Evolutionary conservation across 2,113 vertebrate species (phyloP), one percentile per base, ranked within the genome.

Genomic region (Menura novaehollandiae): DNA sequence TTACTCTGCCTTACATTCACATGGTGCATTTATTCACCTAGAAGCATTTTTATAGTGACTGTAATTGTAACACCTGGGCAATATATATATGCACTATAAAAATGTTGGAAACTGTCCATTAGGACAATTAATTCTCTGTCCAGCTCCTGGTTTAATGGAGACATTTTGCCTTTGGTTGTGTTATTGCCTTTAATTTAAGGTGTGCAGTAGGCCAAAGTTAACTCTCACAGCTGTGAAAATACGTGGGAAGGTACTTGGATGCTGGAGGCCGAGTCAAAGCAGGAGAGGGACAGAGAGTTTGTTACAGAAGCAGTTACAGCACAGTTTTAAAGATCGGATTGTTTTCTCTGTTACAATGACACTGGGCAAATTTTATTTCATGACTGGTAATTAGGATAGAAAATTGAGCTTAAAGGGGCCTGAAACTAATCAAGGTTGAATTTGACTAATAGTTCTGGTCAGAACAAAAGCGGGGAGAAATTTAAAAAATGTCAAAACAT

Each of bases 401-500:
- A 82, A 93, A 73, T 44, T 87, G n/a, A 94, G 81, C 77, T 93
- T 93, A 87, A 75, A 82, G 58, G 23, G 41, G 26, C 24, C 62
- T 92, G 53, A 94, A 92, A 92, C 22, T 69, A 85, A 91, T 85
- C 81, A 89, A 88, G 77, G 91, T 88, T 96, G 91, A 93, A 95
- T 94, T 91, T 94, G 69, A 88, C 82, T 96, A 97, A 95, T 91
- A 89, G 80, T 91, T 94, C 58, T 85, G 80, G 89, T 87, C 85
- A 87, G 91, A 94, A 89, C 20, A 94, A 95, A 64, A 30, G 6
- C 2, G 5, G 33, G 23, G 14, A 68, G 24, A 46, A 91, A 92
- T 73, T 91, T 76, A 6, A 89, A 91, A 96, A 95, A 95, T 85
- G 93, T 96, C 93, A 94, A 94, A 96, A 96, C 84, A 87, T 91